phyloP scores from a whole-genome alignment of 2,888 invertebrate genomes.

The Emmelina monodactyla region DNA sequence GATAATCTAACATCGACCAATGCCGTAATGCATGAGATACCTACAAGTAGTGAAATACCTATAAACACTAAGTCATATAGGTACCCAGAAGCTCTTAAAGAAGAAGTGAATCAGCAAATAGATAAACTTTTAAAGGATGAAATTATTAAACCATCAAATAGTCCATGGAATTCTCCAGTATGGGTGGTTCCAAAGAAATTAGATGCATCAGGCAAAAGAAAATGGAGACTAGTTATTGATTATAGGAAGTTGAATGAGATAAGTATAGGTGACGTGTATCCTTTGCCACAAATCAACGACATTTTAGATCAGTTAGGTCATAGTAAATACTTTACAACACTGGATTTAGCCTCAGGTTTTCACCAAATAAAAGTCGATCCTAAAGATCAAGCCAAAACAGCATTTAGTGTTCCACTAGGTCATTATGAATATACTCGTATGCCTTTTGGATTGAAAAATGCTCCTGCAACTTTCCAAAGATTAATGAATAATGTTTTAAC shows the following conservation, averaged over 20 bases:
- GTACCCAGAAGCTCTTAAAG: no score
- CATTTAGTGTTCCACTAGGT: constrained; percentile 10
- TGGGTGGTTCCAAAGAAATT: constrained; percentile 11
- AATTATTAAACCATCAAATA: constrained; percentile 12
- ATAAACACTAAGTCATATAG: no score
- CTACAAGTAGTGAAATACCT: not conserved
- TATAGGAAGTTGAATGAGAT: constrained; percentile 5
- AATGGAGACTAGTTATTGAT: constrained; percentile 11
- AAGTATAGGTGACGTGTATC: constrained; percentile 7
- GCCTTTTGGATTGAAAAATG: constrained; percentile 10
- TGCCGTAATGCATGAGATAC: not conserved
- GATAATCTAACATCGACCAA: no score
- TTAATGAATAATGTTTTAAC: constrained; percentile 10
- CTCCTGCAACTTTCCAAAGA: constrained; percentile 10
- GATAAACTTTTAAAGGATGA: constrained; percentile 6
- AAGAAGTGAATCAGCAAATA: not conserved
- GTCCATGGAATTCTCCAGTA: constrained; percentile 12
- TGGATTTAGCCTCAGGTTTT: not conserved
- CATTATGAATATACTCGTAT: constrained; percentile 10
- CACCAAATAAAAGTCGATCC: constrained; percentile 7
- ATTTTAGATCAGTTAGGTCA: not conserved
- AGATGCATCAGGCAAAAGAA: constrained; percentile 12
- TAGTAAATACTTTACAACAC: not conserved
- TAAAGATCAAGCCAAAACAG: constrained; percentile 10
- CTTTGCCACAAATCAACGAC: constrained; percentile 9